Percentiles rank a stretch among this genome's conserved stretches.
Evolutionary conservation across 2,888 invertebrate species (phyloP).

Genomic region (Electrophaes corylata): DNA sequence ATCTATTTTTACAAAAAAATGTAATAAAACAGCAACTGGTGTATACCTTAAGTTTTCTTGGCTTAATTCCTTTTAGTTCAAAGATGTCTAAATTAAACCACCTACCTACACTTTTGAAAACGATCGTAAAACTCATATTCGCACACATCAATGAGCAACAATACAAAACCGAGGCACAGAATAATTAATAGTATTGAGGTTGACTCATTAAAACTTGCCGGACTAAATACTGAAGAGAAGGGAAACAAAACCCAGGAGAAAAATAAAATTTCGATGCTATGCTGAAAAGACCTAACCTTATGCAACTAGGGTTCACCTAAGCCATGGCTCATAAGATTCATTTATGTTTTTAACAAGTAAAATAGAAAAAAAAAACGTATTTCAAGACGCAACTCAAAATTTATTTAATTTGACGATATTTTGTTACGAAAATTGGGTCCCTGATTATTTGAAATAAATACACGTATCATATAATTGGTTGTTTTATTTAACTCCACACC

Average conservation of each 20-base stretch:
- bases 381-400: too few species aligned
- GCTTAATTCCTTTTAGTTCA: slow-evolving; percentile 19
- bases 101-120: slow-evolving; percentile 24
- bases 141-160: slow-evolving; percentile 31
- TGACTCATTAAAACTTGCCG: slow-evolving; percentile 49
- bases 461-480: too few species aligned
- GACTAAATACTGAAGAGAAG: slow-evolving; percentile 39
- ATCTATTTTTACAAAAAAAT: too few species aligned
- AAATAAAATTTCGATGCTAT: slow-evolving; percentile 47
- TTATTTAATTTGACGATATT: too few species aligned
- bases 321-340: background rate
- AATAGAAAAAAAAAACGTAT: too few species aligned
- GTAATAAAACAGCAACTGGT: background rate
- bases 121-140: slow-evolving; percentile 29
- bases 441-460: too few species aligned
- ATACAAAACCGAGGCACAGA: slow-evolving; percentile 28
- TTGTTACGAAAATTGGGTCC: too few species aligned
- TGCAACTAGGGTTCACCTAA: slow-evolving; percentile 36
- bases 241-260: slow-evolving; percentile 47
- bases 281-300: slow-evolving; percentile 50
- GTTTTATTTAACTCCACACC: too few species aligned
- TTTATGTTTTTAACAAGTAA: too few species aligned
- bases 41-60: background rate
- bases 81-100: slow-evolving; percentile 22
- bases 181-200: slow-evolving; percentile 8